Percentiles rank a stretch among this genome's conserved stretches.
Conservation (phyloP, 2,113 vertebrate genomes). For the Hydropotes inermis region DNA sequence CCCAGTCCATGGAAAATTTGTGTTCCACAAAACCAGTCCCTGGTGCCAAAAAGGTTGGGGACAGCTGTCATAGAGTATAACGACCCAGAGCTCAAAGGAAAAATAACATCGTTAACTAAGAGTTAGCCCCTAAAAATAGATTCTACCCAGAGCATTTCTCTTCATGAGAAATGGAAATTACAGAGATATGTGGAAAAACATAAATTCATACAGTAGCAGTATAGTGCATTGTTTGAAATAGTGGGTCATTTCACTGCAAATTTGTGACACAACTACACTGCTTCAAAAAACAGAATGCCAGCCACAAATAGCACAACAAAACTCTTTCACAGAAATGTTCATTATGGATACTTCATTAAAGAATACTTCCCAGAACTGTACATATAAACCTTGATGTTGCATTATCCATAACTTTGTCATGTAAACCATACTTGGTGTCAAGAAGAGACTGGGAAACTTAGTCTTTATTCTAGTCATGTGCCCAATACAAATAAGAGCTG, state of each 20-base stretch:
- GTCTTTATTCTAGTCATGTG: background rate
- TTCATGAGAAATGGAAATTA: background rate
- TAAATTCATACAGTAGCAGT: background rate
- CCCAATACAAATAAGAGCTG: background rate
- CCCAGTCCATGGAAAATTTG: background rate
- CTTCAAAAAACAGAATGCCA: background rate
- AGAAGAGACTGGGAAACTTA: background rate
- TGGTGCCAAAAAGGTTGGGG: background rate
- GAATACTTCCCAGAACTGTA: background rate
- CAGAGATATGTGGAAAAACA: background rate
- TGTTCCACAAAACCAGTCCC: background rate
- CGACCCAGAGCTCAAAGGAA: background rate
- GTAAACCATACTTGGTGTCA: background rate
- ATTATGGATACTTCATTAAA: background rate
- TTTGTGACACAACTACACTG: background rate
- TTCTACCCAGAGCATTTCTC: background rate
- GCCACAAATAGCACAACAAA: background rate
- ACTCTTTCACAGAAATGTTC: background rate
- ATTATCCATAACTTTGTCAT: background rate
- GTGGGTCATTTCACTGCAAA: background rate
- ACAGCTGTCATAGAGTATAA: background rate
- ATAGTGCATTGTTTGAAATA: background rate
- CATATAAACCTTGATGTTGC: background rate
- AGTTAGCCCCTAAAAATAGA: background rate
- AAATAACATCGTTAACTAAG: background rate